A percentile compares a stretch with the other conserved stretches of the same genome.
These are phyloP conservation scores for Trichomalopsis sarcophagae DNA, from an alignment of 1,140 invertebrate genomes.

Conservation along the genomic window DNA sequence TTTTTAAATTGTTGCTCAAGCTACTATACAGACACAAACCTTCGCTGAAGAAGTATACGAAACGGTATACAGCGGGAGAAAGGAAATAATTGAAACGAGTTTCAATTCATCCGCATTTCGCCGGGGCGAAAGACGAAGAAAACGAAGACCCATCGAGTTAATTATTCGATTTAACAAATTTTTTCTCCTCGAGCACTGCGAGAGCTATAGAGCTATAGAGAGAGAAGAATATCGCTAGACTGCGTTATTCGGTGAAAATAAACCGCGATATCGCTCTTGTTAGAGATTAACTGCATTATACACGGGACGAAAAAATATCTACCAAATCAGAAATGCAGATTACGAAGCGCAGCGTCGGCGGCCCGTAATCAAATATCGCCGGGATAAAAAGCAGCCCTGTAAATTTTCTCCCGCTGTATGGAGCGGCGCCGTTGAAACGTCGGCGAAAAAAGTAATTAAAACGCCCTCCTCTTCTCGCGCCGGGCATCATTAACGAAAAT, in stretches of 20 bases:
- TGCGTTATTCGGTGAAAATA: too few species aligned
- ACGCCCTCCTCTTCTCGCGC: not conserved
- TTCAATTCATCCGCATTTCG: not conserved
- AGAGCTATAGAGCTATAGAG: too few species aligned
- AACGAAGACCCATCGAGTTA: not conserved
- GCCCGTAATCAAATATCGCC: slow-evolving; percentile 21
- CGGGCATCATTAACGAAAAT: slow-evolving; percentile 10
- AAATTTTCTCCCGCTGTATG: slow-evolving; percentile 4
- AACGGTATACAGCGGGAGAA: too few species aligned
- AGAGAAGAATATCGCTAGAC: too few species aligned
- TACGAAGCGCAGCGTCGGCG: not conserved
- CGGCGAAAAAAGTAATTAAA: slow-evolving; percentile 36
- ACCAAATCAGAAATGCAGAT: slow-evolving; percentile 32
- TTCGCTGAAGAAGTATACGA: too few species aligned
- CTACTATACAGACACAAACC: too few species aligned
- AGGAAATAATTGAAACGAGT: not conserved
- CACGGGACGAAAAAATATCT: slow-evolving; percentile 8
- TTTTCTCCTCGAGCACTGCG: not conserved
- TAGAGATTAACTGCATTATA: not conserved
- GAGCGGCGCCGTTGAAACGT: not conserved
- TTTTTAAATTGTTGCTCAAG: too few species aligned
- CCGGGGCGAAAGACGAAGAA: not conserved
- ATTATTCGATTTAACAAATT: not conserved
- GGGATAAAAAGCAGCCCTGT: slow-evolving; percentile 10
- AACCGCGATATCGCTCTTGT: too few species aligned